These are phyloP conservation scores for Sciurus vulgaris DNA, from an alignment of 2,797 vertebrate species.

Conservation along the genomic window DNA sequence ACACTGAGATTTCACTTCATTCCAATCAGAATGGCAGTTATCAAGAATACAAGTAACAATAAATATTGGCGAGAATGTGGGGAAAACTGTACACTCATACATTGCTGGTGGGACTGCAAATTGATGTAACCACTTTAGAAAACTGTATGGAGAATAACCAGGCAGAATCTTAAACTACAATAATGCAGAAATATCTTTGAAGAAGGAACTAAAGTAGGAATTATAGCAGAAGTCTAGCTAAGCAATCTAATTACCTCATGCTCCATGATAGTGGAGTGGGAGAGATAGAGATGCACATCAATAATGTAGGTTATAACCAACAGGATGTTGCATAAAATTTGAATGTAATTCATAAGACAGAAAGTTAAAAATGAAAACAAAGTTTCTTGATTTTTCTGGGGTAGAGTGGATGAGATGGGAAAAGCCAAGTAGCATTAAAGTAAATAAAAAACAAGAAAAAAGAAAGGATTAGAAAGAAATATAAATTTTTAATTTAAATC, in stretches of 20 bases:
- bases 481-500: not conserved
- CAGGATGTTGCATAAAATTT: not conserved
- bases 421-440: not conserved
- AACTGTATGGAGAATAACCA: not conserved
- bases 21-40: too few relatives aligned
- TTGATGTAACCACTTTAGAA: too few relatives aligned
- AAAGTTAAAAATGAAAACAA: not conserved
- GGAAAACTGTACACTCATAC: too few relatives aligned
- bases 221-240: not conserved
- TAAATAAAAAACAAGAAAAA: not conserved
- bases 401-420: not conserved
- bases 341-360: not conserved
- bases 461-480: not conserved
- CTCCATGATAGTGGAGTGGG: not conserved
- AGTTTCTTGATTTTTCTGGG: not conserved
- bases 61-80: too few relatives aligned
- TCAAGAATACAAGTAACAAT: too few relatives aligned
- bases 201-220: not conserved
- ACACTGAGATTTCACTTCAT: too few relatives aligned
- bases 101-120: too few relatives aligned
- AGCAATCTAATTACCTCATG: not conserved
- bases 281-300: not conserved
- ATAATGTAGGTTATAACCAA: not conserved
- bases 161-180: not conserved
- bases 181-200: not conserved